Evolutionary conservation across 2,113 vertebrate genomes (phyloP).

Genomic region (Lepisosteus osseus): DNA sequence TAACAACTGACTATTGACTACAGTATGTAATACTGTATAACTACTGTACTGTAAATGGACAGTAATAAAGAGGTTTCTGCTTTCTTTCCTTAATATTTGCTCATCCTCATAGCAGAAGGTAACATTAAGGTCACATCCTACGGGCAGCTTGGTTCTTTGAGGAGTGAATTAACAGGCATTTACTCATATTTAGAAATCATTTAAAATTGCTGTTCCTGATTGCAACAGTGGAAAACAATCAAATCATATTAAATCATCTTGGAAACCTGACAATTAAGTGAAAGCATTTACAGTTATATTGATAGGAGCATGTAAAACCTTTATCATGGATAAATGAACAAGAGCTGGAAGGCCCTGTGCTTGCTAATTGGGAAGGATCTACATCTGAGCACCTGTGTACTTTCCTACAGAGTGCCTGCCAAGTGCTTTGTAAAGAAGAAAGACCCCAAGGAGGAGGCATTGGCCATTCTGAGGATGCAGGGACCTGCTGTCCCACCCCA

Average conservation of each 20-base stretch:
- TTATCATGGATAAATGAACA: background rate
- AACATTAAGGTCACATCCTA: too few species aligned
- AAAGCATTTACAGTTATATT: background rate
- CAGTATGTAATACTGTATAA: too few species aligned
- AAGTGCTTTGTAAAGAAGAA: constrained; percentile 73
- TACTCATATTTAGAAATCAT: background rate
- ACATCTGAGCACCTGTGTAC: background rate
- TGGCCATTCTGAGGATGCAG: constrained; percentile 76
- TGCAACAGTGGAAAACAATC: background rate
- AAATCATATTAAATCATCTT: background rate
- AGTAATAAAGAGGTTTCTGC: too few species aligned
- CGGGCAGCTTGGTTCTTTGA: too few species aligned
- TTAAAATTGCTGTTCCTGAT: background rate
- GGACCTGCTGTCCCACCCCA: constrained; percentile 21
- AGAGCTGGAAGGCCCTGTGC: too few species aligned
- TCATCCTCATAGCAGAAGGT: too few species aligned
- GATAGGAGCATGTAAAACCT: background rate
- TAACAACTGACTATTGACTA: too few species aligned
- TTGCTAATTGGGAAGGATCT: too few species aligned
- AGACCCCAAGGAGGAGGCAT: constrained; percentile 86
- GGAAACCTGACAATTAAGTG: background rate
- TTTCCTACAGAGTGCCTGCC: constrained; percentile 47
- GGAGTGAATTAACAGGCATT: background rate
- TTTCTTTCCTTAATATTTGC: too few species aligned
- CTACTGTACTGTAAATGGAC: too few species aligned